These are phyloP conservation scores for Suricata suricatta DNA, from an alignment of 2,113 vertebrate species.

Conservation along the genomic window DNA sequence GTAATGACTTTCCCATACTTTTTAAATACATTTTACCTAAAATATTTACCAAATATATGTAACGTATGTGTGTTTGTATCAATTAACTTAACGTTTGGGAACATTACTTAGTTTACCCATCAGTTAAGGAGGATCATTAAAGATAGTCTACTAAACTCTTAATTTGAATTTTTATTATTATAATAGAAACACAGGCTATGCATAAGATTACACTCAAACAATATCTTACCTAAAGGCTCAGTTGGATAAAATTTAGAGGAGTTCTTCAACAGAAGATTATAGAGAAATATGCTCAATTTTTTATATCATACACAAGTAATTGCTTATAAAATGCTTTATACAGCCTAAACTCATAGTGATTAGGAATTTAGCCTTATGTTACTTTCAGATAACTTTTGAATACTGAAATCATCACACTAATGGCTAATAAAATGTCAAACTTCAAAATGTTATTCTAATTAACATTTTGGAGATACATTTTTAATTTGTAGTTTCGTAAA, in stretches of 20 bases:
- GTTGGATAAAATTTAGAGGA: not conserved
- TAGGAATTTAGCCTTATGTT: not conserved
- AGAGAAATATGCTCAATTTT: not conserved
- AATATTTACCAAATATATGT: not conserved
- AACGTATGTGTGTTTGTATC: not conserved
- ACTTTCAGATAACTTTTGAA: not conserved
- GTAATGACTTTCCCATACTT: not conserved
- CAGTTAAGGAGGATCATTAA: not conserved
- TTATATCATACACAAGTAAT: not conserved
- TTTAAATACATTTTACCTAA: not conserved
- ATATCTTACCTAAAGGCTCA: not conserved
- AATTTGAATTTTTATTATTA: conserved; percentile 13
- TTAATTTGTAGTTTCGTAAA: not conserved
- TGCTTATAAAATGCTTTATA: not conserved
- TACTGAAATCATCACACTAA: not conserved
- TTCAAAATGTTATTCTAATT: not conserved
- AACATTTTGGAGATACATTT: not conserved
- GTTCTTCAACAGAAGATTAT: not conserved
- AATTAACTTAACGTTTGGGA: not conserved
- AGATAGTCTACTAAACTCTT: not conserved
- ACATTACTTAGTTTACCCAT: not conserved
- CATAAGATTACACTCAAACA: not conserved
- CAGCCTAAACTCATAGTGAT: not conserved
- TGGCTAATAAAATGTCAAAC: not conserved
- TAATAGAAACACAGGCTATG: not conserved